Evolutionary conservation across 2,797 vertebrate species (phyloP).

Genomic region (Enteromius mattozi): DNA sequence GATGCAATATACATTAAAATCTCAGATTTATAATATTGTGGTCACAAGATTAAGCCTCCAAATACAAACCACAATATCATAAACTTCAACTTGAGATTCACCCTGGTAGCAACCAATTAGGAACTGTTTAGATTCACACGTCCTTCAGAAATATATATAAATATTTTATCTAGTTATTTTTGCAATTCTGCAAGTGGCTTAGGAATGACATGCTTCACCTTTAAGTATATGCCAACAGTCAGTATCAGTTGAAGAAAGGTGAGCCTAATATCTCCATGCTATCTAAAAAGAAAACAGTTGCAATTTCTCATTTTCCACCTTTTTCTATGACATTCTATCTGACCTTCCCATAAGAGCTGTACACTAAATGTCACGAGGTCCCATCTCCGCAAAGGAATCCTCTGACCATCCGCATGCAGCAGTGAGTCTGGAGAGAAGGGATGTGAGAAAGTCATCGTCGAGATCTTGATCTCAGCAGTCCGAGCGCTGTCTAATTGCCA

Average conservation of each 20-base stretch:
- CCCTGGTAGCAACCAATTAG: background rate
- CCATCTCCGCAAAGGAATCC: background rate
- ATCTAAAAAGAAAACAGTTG: background rate
- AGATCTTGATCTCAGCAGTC: slow-evolving; percentile 28
- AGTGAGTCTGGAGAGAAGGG: slow-evolving; percentile 1
- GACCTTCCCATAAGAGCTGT: slow-evolving; percentile 6
- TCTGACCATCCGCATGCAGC: background rate
- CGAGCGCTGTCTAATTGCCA: slow-evolving; percentile 22
- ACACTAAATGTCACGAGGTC: slow-evolving; percentile 12
- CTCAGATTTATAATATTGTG: background rate
- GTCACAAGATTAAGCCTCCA: background rate
- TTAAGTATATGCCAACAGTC: background rate
- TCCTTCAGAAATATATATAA: background rate
- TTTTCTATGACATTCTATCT: slow-evolving; percentile 15
- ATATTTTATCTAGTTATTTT: background rate
- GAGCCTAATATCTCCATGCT: background rate
- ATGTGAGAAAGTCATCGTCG: background rate
- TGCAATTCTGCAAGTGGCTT: background rate
- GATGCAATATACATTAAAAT: background rate
- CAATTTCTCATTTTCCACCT: background rate
- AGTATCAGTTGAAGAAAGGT: background rate
- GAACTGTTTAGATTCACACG: background rate
- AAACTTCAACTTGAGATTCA: background rate
- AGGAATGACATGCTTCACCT: background rate
- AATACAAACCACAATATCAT: background rate